Percentiles rank a stretch among this genome's conserved stretches.
Evolutionary conservation across 2,888 invertebrate species (phyloP).

Genomic region (Calliopum simillimum): DNA sequence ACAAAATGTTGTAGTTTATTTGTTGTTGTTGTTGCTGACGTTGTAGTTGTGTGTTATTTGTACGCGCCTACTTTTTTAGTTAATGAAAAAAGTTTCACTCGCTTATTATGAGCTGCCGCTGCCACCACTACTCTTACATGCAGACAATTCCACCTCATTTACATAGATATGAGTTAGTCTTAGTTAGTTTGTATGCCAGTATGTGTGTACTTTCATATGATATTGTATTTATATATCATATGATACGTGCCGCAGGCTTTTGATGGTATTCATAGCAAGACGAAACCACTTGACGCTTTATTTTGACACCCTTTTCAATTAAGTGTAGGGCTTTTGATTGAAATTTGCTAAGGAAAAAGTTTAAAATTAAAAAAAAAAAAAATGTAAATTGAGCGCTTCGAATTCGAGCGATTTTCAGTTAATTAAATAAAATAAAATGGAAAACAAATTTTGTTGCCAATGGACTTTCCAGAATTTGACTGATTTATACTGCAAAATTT

Average conservation of each 20-base stretch:
- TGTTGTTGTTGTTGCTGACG: background rate
- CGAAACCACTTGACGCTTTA: slow-evolving; percentile 16
- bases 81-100: slow-evolving; percentile 28
- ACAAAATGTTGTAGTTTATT: background rate
- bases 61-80: slow-evolving; percentile 26
- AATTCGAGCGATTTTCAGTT: too few species aligned
- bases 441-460: too few species aligned
- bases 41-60: background rate
- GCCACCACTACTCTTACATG: background rate
- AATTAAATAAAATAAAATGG: too few species aligned
- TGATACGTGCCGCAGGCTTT: slow-evolving; percentile 14
- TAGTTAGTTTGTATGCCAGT: background rate
- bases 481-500: too few species aligned
- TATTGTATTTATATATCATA: background rate
- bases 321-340: background rate
- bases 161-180: slow-evolving; percentile 27
- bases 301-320: slow-evolving; percentile 25
- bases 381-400: too few species aligned
- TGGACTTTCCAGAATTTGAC: too few species aligned
- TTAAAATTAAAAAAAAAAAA: too few species aligned
- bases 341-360: too few species aligned
- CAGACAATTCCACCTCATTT: slow-evolving; percentile 35
- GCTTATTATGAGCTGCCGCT: background rate
- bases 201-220: slow-evolving; percentile 6
- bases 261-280: slow-evolving; percentile 9